phyloP scores from a whole-genome alignment of 2,113 vertebrate genomes.

The Amblyornis subalaris region DNA sequence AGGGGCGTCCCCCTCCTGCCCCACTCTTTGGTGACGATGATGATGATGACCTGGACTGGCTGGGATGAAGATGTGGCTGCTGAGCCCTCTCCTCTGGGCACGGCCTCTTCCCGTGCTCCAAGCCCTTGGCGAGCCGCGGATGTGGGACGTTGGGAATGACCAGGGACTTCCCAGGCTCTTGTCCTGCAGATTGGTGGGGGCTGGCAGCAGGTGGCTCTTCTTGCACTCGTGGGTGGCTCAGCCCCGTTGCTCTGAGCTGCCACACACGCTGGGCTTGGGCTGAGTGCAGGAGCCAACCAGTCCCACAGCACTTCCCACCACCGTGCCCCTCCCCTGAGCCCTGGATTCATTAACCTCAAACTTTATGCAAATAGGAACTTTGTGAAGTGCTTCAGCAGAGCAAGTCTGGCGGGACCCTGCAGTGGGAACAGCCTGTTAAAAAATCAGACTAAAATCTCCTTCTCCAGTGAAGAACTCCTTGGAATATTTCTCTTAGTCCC shows the following conservation, averaged over 20 bases:
- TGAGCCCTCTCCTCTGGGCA: background rate
- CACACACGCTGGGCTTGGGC: background rate
- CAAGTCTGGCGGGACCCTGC: background rate
- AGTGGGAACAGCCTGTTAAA: background rate
- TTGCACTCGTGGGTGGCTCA: accelerated
- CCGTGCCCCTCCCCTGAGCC: background rate
- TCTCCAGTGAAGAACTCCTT: background rate
- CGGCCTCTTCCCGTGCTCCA: background rate
- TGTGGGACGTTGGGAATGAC: background rate
- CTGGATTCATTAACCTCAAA: background rate
- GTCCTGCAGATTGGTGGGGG: background rate
- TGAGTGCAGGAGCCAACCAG: background rate
- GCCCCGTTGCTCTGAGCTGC: accelerated
- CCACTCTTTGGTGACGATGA: conserved; percentile 90
- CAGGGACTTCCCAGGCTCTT: background rate
- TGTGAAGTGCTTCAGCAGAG: background rate
- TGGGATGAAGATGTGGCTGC: conserved; percentile 75
- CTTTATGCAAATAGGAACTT: background rate
- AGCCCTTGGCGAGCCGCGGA: background rate
- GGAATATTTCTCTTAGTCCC: background rate
- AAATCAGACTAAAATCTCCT: background rate
- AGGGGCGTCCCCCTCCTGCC: conserved; percentile 86
- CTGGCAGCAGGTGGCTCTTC: background rate
- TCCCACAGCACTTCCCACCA: background rate
- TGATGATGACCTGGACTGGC: conserved; percentile 86